Evolutionary conservation across 2,888 invertebrate species (phyloP).

Genomic region (Coleophora flavipennella): DNA sequence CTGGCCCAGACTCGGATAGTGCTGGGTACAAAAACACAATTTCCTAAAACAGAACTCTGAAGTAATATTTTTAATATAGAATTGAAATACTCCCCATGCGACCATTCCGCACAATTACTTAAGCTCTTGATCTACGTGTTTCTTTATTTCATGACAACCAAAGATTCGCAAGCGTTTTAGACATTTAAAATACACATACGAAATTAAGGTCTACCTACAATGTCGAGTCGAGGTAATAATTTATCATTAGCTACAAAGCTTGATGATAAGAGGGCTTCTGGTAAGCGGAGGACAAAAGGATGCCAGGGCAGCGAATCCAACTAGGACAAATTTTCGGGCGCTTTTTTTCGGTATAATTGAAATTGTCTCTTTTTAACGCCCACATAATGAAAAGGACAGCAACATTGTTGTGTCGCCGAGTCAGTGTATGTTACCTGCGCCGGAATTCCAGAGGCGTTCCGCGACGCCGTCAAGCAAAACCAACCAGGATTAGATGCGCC

Average conservation of each 20-base stretch:
- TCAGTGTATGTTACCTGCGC: neutral
- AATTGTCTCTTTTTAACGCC: too few species aligned
- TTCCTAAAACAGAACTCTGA: too few species aligned
- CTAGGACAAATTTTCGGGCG: neutral
- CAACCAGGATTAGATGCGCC: slow-evolving; percentile 52
- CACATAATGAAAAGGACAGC: too few species aligned
- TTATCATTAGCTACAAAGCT: slow-evolving; percentile 50
- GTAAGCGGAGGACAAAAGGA: slow-evolving; percentile 42
- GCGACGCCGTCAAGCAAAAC: slow-evolving; percentile 33
- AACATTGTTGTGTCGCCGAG: too few species aligned
- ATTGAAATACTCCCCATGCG: too few species aligned
- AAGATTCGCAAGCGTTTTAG: neutral
- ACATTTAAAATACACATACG: neutral
- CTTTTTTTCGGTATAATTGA: neutral
- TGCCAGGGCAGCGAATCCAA: slow-evolving; percentile 19
- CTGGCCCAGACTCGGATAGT: too few species aligned
- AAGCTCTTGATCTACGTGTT: neutral
- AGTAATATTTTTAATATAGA: too few species aligned
- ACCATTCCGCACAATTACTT: too few species aligned
- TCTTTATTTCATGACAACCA: neutral
- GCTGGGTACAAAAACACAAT: too few species aligned
- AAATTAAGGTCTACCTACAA: slow-evolving; percentile 15
- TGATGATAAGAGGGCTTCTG: slow-evolving; percentile 42
- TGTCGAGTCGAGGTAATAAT: slow-evolving; percentile 30
- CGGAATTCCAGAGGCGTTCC: neutral